These are phyloP conservation scores for Anguilla pacifica DNA, from an alignment of 2,797 vertebrate species.

Conservation along the genomic window DNA sequence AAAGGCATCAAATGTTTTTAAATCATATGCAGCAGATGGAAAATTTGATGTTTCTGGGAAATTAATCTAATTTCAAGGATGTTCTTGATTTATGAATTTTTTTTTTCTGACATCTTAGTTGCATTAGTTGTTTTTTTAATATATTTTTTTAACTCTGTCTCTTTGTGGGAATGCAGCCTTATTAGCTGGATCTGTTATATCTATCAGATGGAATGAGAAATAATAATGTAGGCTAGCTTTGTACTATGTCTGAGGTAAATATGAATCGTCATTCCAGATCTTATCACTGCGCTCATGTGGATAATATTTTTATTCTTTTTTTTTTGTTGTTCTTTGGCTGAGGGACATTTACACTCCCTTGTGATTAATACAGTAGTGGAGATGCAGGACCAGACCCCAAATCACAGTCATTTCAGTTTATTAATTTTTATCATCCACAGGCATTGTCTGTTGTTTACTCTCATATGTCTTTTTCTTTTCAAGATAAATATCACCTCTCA, in stretches of 20 bases:
- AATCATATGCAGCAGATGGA: constrained; percentile 54
- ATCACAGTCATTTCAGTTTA: constrained; percentile 45
- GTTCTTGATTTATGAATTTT: constrained; percentile 57
- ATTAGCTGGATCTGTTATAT: constrained; percentile 51
- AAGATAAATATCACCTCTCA: constrained; percentile 11
- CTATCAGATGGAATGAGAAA: constrained; percentile 49
- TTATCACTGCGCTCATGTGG: constrained; percentile 67
- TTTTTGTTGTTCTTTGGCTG: constrained; percentile 45
- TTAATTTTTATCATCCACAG: constrained; percentile 49
- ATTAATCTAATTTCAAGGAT: constrained; percentile 65
- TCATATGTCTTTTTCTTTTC: constrained; percentile 40
- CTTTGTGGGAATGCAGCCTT: constrained; percentile 41
- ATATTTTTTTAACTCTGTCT: constrained; percentile 52
- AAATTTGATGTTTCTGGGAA: constrained; percentile 50
- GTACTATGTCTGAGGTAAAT: constrained; percentile 47
- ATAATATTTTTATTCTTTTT: constrained; percentile 61
- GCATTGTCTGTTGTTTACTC: constrained; percentile 50
- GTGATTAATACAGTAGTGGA: constrained; percentile 28
- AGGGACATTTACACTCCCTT: constrained; percentile 58
- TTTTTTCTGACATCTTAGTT: constrained; percentile 57
- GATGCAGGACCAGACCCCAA: constrained; percentile 33
- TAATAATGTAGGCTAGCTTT: constrained; percentile 43
- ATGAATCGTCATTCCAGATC: constrained; percentile 60
- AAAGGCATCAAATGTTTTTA: constrained; percentile 52
- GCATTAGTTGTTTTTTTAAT: constrained; percentile 49